Conservation (phyloP, 1,140 invertebrate species). For the Drosophila lini region DNA sequence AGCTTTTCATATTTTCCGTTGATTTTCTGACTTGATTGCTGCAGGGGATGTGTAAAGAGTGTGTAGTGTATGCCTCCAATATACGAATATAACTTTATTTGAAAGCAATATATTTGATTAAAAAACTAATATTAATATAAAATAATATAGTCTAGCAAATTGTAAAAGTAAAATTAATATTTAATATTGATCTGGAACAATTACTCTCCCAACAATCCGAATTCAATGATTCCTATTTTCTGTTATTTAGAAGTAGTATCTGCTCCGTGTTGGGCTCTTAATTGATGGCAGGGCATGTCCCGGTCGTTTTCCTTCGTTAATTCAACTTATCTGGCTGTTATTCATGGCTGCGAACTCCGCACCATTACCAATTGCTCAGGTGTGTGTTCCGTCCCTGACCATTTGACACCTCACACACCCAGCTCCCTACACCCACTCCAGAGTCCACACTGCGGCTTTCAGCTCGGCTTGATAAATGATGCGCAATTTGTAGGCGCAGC, state of each 20-base stretch:
- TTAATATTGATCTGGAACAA: background rate
- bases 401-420: conserved; percentile 32
- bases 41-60: too few relatives aligned
- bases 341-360: conserved; percentile 43
- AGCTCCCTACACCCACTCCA: conserved; percentile 14
- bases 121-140: background rate
- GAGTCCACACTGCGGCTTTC: conserved; percentile 30
- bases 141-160: too few relatives aligned
- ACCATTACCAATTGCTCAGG: conserved; percentile 75
- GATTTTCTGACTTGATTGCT: conserved; percentile 23
- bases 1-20: conserved; percentile 10
- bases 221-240: background rate
- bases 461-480: conserved; percentile 72
- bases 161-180: background rate
- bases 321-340: conserved; percentile 24
- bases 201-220: background rate
- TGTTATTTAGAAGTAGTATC: background rate
- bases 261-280: background rate
- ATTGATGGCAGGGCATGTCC: conserved; percentile 34
- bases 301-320: conserved; percentile 14
- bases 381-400: conserved; percentile 57
- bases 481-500: conserved; percentile 77
- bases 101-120: background rate
- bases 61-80: too few relatives aligned
- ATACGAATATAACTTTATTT: background rate